Conservation (phyloP, 2,888 invertebrate genomes). For the Sarcophaga carnaria region DNA sequence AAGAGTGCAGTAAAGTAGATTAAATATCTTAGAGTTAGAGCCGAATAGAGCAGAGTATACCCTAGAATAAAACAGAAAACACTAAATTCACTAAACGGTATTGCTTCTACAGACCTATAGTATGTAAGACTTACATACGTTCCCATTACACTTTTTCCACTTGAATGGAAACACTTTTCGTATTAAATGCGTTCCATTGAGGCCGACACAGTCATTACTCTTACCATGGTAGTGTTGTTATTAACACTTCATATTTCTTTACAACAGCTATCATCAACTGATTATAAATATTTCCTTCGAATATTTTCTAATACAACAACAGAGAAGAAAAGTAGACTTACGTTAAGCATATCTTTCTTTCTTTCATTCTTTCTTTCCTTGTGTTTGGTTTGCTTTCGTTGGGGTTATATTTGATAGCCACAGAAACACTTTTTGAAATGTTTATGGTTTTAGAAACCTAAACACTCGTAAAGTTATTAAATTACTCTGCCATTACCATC, state of each 20-base stretch:
- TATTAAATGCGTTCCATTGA: neutral
- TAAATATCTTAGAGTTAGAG: too few species aligned
- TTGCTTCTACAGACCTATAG: too few species aligned
- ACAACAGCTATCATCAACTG: neutral
- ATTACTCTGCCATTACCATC: slow-evolving; percentile 35
- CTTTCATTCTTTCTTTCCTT: slow-evolving; percentile 29
- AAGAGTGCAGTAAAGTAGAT: too few species aligned
- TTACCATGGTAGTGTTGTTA: neutral
- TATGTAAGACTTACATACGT: neutral
- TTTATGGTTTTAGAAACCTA: slow-evolving; percentile 61
- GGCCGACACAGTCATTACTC: neutral
- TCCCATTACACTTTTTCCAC: neutral
- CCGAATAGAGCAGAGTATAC: too few species aligned
- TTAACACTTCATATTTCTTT: neutral
- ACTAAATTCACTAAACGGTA: too few species aligned
- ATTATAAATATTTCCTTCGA: neutral
- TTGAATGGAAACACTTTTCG: neutral
- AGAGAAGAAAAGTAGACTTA: neutral
- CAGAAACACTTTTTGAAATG: slow-evolving; percentile 62
- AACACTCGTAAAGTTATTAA: slow-evolving; percentile 60
- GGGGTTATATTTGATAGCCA: slow-evolving; percentile 34
- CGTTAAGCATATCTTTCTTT: slow-evolving; percentile 21
- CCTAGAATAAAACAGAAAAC: too few species aligned
- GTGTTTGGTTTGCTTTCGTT: neutral
- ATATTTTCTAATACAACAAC: neutral